phyloP scores from a whole-genome alignment of 2,113 vertebrate genomes.

The Chaetodon trifascialis region DNA sequence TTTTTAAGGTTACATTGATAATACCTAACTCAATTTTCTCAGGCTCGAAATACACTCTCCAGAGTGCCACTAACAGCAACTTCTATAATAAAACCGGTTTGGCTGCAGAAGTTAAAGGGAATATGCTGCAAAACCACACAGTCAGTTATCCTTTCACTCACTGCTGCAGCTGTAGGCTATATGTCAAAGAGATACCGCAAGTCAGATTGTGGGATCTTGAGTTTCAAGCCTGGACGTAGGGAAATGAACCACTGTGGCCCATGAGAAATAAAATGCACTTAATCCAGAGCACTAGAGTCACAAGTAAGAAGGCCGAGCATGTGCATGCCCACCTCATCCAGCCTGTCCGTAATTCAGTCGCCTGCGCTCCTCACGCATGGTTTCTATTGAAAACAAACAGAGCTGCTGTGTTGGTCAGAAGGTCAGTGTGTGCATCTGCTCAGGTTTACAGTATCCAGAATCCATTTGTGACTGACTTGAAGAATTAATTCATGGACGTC shows the following conservation, averaged over 20 bases:
- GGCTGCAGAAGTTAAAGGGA: slow-evolving; percentile 21
- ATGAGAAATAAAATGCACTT: slow-evolving; percentile 19
- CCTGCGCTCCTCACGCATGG: not conserved
- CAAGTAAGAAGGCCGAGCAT: slow-evolving; percentile 10
- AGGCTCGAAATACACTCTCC: slow-evolving; percentile 20
- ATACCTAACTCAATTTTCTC: not conserved
- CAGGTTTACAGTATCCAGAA: not conserved
- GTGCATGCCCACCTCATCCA: slow-evolving; percentile 10
- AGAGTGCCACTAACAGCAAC: not conserved
- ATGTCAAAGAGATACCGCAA: slow-evolving; percentile 12
- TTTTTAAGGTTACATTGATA: slow-evolving; percentile 6
- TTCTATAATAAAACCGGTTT: slow-evolving; percentile 33
- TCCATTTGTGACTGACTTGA: not conserved
- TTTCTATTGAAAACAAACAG: slow-evolving; percentile 29
- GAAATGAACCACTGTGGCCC: not conserved
- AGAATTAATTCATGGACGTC: not conserved
- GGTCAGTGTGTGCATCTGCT: slow-evolving; percentile 1
- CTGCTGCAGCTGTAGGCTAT: not conserved
- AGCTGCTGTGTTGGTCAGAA: not conserved
- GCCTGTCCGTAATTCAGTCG: slow-evolving; percentile 19
- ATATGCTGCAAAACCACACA: slow-evolving; percentile 8
- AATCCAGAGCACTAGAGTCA: slow-evolving; percentile 34
- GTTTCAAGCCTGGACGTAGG: not conserved
- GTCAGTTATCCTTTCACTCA: not conserved
- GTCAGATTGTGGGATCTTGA: slow-evolving; percentile 5